Evolutionary conservation across 1,140 invertebrate genomes (phyloP), one percentile per base, ranked within the genome.

Genomic region (Drosophila oshimai): DNA sequence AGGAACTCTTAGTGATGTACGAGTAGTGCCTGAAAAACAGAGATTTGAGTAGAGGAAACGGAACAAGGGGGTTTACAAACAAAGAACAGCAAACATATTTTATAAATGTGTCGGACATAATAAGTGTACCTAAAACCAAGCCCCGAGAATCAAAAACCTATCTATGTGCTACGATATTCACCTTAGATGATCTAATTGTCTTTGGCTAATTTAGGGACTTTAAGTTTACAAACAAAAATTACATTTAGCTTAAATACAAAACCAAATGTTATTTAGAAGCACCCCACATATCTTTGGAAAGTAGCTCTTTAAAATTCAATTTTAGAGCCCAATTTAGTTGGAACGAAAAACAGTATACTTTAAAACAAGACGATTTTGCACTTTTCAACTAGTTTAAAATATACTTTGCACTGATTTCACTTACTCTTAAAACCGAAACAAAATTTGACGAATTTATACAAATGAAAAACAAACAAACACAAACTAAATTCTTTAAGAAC

Each of bases 401-500:
- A 60, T 83, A 64, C 12, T 83, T 83, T 83, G 78, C 78, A 83
- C 79, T 84, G 34, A 83, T 70, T 78, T 86, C 53, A 31, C 70
- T 28, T 37, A 78, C 34, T 64, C 20, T 20, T 9, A 42, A 67
- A 58, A 46, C 6, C 15, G 13, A 64, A 53, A 54, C 28, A 60
- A 54, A 83, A 83, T 61, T 57, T 74, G 47, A 87, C 83, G 81
- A 87, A 87, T 88, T 88, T 88, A 88, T 71, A 62, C 49, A 73
- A 75, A 10, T n/a, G 7, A 53, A 58, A 24, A 33, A 4, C 4
- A 46, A 34, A 64, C 50, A 22, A 50, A 50, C 2, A 18, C 0
- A 51, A 51, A 34, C 55, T 39, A 76, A 76, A 60, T 57, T 81
- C 45, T 80, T 71, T 26, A 81, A 60, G 39, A 44, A 18, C 18